phyloP scores from a whole-genome alignment of 2,797 vertebrate species.

The Megalops cyprinoides region DNA sequence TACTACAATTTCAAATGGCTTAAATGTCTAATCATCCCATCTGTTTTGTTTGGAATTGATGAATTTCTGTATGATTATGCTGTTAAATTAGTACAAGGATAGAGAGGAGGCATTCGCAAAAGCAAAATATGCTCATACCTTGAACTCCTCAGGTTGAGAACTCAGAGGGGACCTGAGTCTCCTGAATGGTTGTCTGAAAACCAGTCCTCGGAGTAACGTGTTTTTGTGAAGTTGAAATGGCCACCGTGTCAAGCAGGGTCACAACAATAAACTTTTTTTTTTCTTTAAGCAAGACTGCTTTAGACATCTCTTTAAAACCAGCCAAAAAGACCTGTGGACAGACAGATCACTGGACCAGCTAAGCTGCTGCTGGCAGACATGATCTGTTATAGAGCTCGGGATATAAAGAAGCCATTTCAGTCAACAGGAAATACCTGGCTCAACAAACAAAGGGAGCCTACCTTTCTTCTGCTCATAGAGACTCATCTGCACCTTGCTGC shows the following conservation, averaged over 20 bases:
- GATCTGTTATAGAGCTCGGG: slow-evolving; percentile 63
- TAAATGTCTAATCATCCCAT: not conserved
- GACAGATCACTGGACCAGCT: slow-evolving; percentile 69
- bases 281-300: slow-evolving; percentile 55
- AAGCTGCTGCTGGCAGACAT: slow-evolving; percentile 76
- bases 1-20: not conserved
- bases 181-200: slow-evolving; percentile 62
- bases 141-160: slow-evolving; percentile 28
- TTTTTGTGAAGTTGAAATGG: slow-evolving; percentile 54
- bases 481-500: slow-evolving; percentile 46
- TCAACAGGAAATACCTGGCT: slow-evolving; percentile 68
- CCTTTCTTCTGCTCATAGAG: slow-evolving; percentile 29
- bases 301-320: slow-evolving; percentile 66
- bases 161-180: slow-evolving; percentile 11
- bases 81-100: not conserved
- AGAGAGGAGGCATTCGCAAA: slow-evolving; percentile 5
- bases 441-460: slow-evolving; percentile 45
- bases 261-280: slow-evolving; percentile 66
- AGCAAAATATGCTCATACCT: slow-evolving; percentile 23
- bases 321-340: slow-evolving; percentile 70
- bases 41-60: not conserved
- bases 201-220: slow-evolving; percentile 64
- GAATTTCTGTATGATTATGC: not conserved
- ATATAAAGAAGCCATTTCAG: slow-evolving; percentile 64
- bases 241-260: slow-evolving; percentile 68